Evolutionary conservation across 1,140 invertebrate species (phyloP), one percentile per base, ranked within the genome.

Genomic region (Ephestia elutella): DNA sequence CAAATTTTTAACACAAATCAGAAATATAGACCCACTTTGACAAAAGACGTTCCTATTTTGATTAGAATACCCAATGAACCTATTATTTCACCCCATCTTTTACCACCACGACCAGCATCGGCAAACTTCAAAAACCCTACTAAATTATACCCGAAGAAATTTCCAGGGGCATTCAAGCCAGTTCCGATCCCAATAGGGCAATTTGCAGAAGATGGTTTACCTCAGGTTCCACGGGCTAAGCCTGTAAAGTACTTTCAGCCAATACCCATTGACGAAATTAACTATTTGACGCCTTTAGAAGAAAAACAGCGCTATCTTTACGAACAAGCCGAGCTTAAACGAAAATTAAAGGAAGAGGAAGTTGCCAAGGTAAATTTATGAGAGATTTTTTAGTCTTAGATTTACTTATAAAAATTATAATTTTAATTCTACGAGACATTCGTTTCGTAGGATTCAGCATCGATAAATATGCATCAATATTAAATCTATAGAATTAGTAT

Each of bases 121-220:
- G 50, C 54, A 51, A 69, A 69, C 61, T 70, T 72, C n/a, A 84
- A 75, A 59, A 68, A 70, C 18, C 82, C 82, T 15, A 87, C 80
- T 20, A 78, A 74, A 65, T 63, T 84, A 28, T 87, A 80, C 55
- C 85, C 85, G 1, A 87, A 87, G 60, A 87, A 87, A 64, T 82
- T 77, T 63, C 10, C 59, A 21, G 70, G 62, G 20, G 61, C 62
- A 19, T 86, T 85, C 50, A 79, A 74, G 48, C 82, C 83, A 9
- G 60, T 86, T 32, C 80, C 82, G 0, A 86, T 86, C 58, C 83
- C 85, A 21, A 66, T 87, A 48, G 49, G 70, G 7, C 77, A 81
- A 61, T 83, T 65, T 57, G 67, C 60, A 5, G 75, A 79, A 53
- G 71, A 69, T 25, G 54, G 62, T 17, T 54, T 53, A 13, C 30